phyloP scores from a whole-genome alignment of 2,113 vertebrate species.

The Papio anubis region DNA sequence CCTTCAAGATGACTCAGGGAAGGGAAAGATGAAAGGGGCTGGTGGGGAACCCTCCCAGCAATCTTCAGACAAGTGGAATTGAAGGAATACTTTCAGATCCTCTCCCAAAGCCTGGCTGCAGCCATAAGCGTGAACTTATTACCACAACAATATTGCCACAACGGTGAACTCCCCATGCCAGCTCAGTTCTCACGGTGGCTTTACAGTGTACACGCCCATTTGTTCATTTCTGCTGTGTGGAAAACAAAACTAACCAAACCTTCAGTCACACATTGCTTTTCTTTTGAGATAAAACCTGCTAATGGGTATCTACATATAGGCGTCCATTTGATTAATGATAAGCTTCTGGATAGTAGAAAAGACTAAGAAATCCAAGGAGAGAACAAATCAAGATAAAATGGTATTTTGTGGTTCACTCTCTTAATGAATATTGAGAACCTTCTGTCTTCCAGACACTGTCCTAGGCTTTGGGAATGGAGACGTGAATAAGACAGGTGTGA shows the following conservation, averaged over 20 bases:
- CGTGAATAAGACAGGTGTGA: background rate
- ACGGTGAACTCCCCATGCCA: background rate
- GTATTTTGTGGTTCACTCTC: background rate
- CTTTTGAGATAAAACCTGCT: background rate
- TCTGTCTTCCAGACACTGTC: background rate
- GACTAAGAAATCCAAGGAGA: background rate
- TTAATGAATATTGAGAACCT: background rate
- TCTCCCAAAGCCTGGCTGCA: background rate
- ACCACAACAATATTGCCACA: background rate
- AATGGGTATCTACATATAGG: background rate
- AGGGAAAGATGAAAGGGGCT: background rate
- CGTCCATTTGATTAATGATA: background rate
- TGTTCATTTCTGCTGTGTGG: background rate
- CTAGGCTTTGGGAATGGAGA: background rate
- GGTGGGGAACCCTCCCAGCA: background rate
- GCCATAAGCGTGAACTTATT: background rate
- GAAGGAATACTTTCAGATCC: background rate
- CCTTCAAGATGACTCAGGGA: background rate
- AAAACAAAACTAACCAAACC: background rate
- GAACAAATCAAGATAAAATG: background rate
- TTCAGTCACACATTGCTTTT: background rate
- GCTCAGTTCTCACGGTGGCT: background rate
- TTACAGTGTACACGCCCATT: too few relatives aligned
- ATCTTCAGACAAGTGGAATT: background rate
- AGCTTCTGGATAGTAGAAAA: background rate